These are phyloP conservation scores for Poliocrania exsul DNA, from an alignment of 2,797 vertebrate genomes.

Conservation along the genomic window DNA sequence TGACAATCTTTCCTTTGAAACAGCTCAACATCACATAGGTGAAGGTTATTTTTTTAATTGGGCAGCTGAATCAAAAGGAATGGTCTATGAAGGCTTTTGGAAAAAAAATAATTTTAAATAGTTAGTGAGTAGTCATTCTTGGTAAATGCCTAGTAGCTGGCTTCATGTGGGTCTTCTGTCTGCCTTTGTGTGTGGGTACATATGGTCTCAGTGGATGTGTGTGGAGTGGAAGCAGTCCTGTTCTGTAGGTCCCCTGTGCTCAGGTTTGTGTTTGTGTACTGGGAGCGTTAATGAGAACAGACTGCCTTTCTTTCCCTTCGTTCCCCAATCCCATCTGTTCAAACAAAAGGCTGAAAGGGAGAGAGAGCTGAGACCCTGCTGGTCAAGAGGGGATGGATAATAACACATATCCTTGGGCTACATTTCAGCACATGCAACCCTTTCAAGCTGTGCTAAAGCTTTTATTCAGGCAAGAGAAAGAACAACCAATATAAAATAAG, in stretches of 20 bases:
- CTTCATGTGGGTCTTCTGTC: constrained; percentile 29
- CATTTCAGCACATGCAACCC: constrained; percentile 84
- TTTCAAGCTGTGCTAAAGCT: constrained; percentile 75
- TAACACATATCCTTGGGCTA: constrained; percentile 85
- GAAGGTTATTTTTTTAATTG: constrained; percentile 40
- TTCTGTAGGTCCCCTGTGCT: constrained; percentile 74
- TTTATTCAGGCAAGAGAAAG: constrained; percentile 79
- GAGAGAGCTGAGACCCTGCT: constrained; percentile 83
- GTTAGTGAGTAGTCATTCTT: constrained; percentile 36
- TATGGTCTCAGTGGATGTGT: constrained; percentile 67
- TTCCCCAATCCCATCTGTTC: constrained; percentile 85
- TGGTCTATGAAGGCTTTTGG: neutral
- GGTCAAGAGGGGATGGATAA: constrained; percentile 84
- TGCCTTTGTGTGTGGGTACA: constrained; percentile 69
- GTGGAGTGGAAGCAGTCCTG: constrained; percentile 69
- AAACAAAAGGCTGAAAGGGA: constrained; percentile 86
- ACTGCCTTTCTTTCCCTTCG: constrained; percentile 80
- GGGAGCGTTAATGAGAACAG: constrained; percentile 85
- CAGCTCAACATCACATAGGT: neutral
- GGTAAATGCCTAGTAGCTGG: constrained; percentile 42
- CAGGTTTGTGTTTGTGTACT: constrained; percentile 81
- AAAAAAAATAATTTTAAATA: neutral
- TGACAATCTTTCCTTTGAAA: neutral
- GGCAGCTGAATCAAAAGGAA: neutral
- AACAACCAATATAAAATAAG: constrained; percentile 71